These are phyloP conservation scores for Pogona vitticeps DNA, from an alignment of 2,113 vertebrate species.

Conservation along the genomic window DNA sequence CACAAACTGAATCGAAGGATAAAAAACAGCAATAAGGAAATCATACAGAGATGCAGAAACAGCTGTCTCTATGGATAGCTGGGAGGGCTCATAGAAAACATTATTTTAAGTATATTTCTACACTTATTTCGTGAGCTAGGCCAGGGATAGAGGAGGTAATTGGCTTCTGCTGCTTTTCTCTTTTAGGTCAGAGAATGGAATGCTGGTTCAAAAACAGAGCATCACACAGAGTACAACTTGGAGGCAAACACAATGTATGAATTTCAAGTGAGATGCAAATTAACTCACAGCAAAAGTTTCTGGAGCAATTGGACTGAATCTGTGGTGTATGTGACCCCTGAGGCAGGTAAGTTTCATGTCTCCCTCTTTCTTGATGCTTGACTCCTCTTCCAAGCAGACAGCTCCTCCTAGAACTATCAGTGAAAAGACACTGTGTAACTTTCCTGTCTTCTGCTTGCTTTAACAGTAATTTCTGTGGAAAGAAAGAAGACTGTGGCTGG, in stretches of 20 bases:
- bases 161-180: not conserved
- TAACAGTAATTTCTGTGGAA: no score
- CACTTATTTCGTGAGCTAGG: not conserved
- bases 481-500: no score
- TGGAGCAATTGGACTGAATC: conserved; percentile 76
- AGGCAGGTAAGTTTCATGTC: conserved; percentile 64
- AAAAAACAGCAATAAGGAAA: not conserved
- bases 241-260: conserved; percentile 58
- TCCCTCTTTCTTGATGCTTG: not conserved
- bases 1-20: not conserved
- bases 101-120: not conserved
- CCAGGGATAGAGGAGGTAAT: not conserved
- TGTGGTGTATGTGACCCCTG: conserved; percentile 65
- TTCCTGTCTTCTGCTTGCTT: no score
- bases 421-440: no score
- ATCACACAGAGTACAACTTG: conserved; percentile 54
- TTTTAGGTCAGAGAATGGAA: conserved; percentile 58
- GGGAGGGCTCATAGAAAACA: not conserved
- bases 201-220: accelerated
- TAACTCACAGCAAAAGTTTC: conserved; percentile 16
- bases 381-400: not conserved
- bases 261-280: conserved; percentile 75
- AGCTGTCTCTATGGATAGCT: not conserved
- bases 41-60: not conserved
- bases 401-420: no score